Conservation (phyloP, 1,140 invertebrate genomes). For the Plectrocnemia conspersa region DNA sequence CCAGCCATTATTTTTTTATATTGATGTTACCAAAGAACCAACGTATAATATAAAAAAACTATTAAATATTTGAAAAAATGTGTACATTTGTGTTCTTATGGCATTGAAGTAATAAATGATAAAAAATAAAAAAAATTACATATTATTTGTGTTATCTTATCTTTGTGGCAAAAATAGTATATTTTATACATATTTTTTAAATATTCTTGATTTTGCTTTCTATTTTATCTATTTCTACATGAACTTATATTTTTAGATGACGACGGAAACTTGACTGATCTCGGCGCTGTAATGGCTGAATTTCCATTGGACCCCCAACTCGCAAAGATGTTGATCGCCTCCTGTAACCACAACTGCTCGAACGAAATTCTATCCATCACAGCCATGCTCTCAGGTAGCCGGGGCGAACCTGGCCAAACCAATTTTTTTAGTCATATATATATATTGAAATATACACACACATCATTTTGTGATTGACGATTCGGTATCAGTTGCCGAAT, state of each 20-base stretch:
- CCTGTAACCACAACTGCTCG: constrained; percentile 95
- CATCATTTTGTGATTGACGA: neutral
- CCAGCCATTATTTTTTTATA: too few species aligned
- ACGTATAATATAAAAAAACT: too few species aligned
- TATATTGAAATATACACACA: neutral
- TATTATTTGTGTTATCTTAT: too few species aligned
- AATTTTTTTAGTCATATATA: neutral
- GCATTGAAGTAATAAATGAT: too few species aligned
- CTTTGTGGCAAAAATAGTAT: too few species aligned
- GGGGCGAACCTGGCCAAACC: constrained; percentile 17
- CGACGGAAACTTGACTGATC: constrained; percentile 91
- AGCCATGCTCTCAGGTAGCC: constrained; percentile 94
- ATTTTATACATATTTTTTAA: neutral
- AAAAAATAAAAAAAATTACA: too few species aligned
- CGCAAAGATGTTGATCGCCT: constrained; percentile 98
- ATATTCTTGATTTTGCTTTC: neutral
- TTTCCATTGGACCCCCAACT: constrained; percentile 98
- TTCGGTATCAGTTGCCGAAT: neutral
- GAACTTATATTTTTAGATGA: constrained; percentile 64
- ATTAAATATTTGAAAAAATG: too few species aligned
- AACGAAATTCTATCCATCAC: constrained; percentile 99
- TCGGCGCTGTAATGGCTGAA: constrained; percentile 99
- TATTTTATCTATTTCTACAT: neutral
- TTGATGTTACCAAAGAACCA: too few species aligned
- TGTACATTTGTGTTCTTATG: too few species aligned